A percentile compares a stretch with the other conserved stretches of the same genome.
phyloP scores from a whole-genome alignment of 2,888 invertebrate species.

The Terebella lapidaria region DNA sequence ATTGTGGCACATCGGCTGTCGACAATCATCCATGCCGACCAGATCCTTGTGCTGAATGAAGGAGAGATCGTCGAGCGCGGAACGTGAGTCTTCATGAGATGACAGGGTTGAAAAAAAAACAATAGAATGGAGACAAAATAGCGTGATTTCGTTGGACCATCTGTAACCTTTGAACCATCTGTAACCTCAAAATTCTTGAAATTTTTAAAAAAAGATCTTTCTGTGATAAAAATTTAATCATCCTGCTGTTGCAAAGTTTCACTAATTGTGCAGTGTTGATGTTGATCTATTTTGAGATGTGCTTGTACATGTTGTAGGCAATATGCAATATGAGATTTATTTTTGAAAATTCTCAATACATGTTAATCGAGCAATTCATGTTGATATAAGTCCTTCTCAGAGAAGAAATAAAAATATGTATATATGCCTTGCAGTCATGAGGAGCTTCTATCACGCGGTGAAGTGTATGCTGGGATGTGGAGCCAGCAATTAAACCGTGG shows the following conservation, averaged over 20 bases:
- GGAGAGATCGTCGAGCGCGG: constrained; percentile 90
- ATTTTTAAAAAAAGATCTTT: no score
- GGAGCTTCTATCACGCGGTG: constrained; percentile 63
- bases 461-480: constrained; percentile 88
- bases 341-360: no score
- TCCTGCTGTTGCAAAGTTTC: no score
- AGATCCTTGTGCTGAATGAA: constrained; percentile 86
- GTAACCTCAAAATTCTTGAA: no score
- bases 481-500: constrained; percentile 63
- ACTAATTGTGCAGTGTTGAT: no score
- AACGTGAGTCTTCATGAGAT: no score
- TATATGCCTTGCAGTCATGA: constrained; percentile 64
- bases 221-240: no score
- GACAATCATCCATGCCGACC: constrained; percentile 89
- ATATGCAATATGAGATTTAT: no score
- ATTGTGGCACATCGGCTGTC: constrained; percentile 89
- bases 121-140: neutral
- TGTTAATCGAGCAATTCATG: no score
- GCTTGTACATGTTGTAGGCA: neutral
- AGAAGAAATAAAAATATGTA: no score
- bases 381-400: no score
- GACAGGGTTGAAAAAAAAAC: constrained; percentile 13
- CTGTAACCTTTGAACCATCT: neutral
- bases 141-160: neutral
- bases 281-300: neutral